These are phyloP conservation scores for Aphelenchoides avenae DNA, from an alignment of 1,140 invertebrate genomes.

Conservation along the genomic window DNA sequence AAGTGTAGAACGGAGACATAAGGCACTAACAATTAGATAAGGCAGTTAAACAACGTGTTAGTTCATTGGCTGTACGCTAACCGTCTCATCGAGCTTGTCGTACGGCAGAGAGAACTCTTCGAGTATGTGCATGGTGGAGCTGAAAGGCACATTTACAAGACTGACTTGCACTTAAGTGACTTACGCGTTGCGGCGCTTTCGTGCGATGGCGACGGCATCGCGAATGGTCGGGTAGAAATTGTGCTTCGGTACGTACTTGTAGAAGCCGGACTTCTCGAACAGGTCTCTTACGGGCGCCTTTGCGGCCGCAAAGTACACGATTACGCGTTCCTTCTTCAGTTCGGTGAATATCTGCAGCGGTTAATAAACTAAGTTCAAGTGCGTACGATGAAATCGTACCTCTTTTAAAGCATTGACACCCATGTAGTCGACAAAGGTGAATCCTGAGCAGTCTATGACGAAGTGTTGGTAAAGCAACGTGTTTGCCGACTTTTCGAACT, in stretches of 20 bases:
- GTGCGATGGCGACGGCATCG: conserved; percentile 52
- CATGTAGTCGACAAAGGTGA: conserved; percentile 59
- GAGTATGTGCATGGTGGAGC: conserved; percentile 21
- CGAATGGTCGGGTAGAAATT: conserved; percentile 59
- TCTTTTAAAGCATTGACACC: conserved; percentile 58
- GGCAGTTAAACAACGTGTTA: not conserved
- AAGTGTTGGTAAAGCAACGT: conserved; percentile 46
- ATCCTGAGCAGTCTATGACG: conserved; percentile 58
- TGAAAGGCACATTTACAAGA: conserved; percentile 13
- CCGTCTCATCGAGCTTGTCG: conserved; percentile 26
- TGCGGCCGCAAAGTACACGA: conserved; percentile 56
- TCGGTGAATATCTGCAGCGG: conserved; percentile 44
- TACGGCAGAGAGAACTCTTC: conserved; percentile 32
- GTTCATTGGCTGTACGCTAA: conserved; percentile 17
- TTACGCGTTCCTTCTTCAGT: conserved; percentile 31
- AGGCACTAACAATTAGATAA: no score
- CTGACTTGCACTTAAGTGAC: not conserved
- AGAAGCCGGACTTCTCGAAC: conserved; percentile 51
- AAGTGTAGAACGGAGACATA: no score
- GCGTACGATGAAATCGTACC: conserved; percentile 3
- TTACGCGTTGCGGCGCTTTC: conserved; percentile 40
- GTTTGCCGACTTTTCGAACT: conserved; percentile 26
- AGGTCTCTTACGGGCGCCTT: conserved; percentile 56
- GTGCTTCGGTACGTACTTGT: conserved; percentile 41
- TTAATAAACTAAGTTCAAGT: conserved; percentile 2